phyloP scores from a whole-genome alignment of 2,113 vertebrate species.

The Python bivittatus region DNA sequence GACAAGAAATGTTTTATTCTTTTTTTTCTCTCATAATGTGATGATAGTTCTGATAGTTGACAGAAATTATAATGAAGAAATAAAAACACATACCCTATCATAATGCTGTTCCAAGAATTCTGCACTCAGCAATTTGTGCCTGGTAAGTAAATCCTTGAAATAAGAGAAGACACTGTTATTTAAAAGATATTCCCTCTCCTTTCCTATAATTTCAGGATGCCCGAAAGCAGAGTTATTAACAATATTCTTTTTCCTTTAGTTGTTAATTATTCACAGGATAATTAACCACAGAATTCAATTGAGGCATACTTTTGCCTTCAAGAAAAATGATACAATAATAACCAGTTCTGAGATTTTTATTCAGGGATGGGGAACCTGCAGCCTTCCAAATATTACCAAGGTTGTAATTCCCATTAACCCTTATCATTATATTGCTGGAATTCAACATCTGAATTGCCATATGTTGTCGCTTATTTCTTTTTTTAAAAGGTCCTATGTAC shows the following conservation, averaged over 20 bases:
- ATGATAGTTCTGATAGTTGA: neutral
- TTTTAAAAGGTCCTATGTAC: neutral
- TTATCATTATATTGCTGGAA: neutral
- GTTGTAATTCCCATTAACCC: neutral
- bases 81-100: slow-evolving; percentile 77
- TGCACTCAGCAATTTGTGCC: slow-evolving; percentile 86
- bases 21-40: neutral
- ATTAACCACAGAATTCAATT: neutral
- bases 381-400: neutral
- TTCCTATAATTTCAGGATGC: neutral
- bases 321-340: neutral
- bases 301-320: neutral
- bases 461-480: neutral
- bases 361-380: neutral
- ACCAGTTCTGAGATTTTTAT: neutral
- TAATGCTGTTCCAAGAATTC: slow-evolving; percentile 89
- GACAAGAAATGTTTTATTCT: neutral
- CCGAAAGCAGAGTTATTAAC: neutral
- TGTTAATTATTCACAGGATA: neutral
- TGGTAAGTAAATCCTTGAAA: slow-evolving; percentile 83
- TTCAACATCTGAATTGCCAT: neutral
- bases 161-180: slow-evolving; percentile 44
- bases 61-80: slow-evolving; percentile 19
- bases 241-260: neutral
- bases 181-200: neutral